Evolutionary conservation across 2,113 vertebrate genomes (phyloP).

Genomic region (Acanthochromis polyacanthus): DNA sequence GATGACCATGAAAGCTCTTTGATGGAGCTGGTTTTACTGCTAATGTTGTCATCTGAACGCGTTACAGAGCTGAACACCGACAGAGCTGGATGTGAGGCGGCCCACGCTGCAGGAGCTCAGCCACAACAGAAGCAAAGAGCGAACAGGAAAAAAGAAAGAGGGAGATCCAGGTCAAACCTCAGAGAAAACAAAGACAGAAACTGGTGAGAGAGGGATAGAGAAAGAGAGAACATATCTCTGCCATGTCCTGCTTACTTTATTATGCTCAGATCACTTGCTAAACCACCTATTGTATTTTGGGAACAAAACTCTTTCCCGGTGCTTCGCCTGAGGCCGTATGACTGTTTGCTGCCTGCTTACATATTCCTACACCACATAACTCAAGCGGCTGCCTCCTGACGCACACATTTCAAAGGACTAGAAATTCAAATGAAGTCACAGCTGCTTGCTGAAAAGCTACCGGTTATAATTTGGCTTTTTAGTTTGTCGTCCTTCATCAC

Average conservation of each 20-base stretch:
- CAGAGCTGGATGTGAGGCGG: not conserved
- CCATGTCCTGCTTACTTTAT: constrained; percentile 35
- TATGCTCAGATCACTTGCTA: constrained; percentile 46
- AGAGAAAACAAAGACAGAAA: constrained; percentile 4
- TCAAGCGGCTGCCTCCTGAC: constrained; percentile 44
- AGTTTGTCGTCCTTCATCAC: not conserved
- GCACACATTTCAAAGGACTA: constrained; percentile 9
- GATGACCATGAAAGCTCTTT: not conserved
- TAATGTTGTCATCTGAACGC: not conserved
- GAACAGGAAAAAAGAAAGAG: constrained; percentile 1
- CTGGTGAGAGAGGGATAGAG: constrained; percentile 24
- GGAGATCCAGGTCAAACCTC: constrained; percentile 35
- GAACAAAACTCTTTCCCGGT: constrained; percentile 37
- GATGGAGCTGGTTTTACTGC: not conserved
- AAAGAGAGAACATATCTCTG: constrained; percentile 25
- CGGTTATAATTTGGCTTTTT: constrained; percentile 30
- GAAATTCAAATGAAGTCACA: constrained; percentile 30
- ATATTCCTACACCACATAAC: constrained; percentile 41
- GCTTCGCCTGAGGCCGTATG: constrained; percentile 46
- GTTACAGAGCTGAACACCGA: not conserved
- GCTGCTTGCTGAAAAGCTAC: constrained; percentile 9
- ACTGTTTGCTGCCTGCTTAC: constrained; percentile 38
- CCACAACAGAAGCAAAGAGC: not conserved
- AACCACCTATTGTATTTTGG: constrained; percentile 51
- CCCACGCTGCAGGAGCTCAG: constrained; percentile 1